These are phyloP conservation scores for Volucella bombylans DNA, from an alignment of 2,888 invertebrate species.

Conservation along the genomic window DNA sequence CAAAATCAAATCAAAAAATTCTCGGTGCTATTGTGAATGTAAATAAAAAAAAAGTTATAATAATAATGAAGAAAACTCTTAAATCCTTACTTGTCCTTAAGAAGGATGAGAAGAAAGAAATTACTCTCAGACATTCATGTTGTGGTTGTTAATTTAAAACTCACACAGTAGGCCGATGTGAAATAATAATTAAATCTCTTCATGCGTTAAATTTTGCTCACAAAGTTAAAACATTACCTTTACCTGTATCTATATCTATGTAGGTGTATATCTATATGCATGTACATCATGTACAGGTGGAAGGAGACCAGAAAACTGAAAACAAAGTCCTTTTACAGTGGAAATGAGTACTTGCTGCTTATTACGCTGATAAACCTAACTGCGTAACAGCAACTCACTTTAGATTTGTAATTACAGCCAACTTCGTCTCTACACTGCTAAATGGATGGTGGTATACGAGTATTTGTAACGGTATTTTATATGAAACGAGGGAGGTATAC, in stretches of 20 bases:
- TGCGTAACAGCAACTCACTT: slow-evolving; percentile 40
- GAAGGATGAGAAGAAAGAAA: slow-evolving; percentile 21
- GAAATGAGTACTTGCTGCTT: slow-evolving; percentile 13
- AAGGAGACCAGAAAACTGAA: neutral
- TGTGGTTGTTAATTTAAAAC: slow-evolving; percentile 55
- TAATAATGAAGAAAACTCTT: slow-evolving; percentile 8
- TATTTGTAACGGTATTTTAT: slow-evolving; percentile 6
- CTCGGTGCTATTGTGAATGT: neutral
- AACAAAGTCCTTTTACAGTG: slow-evolving; percentile 21
- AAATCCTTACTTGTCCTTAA: slow-evolving; percentile 2
- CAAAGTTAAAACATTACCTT: slow-evolving; percentile 21
- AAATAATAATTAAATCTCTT: slow-evolving; percentile 46
- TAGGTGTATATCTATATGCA: neutral
- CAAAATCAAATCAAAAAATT: neutral
- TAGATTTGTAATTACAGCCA: slow-evolving; percentile 61
- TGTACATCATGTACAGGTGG: neutral
- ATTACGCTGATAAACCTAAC: slow-evolving; percentile 58
- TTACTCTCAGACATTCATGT: slow-evolving; percentile 3
- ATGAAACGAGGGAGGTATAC: slow-evolving; percentile 1
- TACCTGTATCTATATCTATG: neutral
- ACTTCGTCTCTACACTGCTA: slow-evolving; percentile 3
- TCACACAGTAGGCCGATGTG: slow-evolving; percentile 47
- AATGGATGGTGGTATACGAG: neutral
- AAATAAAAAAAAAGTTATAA: slow-evolving; percentile 30
- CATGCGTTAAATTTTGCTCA: slow-evolving; percentile 34